Evolutionary conservation across 2,888 invertebrate species (phyloP), one percentile per base, ranked within the genome.

Genomic region (Eudasyphora cyanicolor): DNA sequence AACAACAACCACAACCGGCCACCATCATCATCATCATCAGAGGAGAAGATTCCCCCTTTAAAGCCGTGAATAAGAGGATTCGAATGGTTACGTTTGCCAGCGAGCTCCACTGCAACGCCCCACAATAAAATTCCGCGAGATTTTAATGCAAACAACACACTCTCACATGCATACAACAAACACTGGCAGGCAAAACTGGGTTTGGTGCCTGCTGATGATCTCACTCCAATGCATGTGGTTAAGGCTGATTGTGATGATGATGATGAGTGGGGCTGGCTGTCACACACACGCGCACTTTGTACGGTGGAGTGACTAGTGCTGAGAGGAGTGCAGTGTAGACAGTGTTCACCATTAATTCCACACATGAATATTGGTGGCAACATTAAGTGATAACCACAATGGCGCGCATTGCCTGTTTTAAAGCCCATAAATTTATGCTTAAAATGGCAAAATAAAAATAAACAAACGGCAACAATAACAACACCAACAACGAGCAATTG

Each of bases 301-400:
- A n/a, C n/a, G n/a, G n/a, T n/a, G n/a, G n/a, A n/a, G n/a, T n/a
- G n/a, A n/a, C n/a, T n/a, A n/a, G n/a, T n/a, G n/a, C n/a, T n/a
- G n/a, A n/a, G n/a, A n/a, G n/a, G n/a, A n/a, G n/a, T n/a, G n/a
- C 12, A 12, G 38, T 54, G 57, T 45, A 54, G 1, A 21, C 67
- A 24, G 8, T 32, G 35, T 70, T 80, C 75, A 83, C 80, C 80
- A 83, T 83, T 83, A 83, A 83, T 75, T 80, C 80, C 51, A 12
- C 51, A 12, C 76, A 81, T 84, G 84, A 84, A 84, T 84, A 84
- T 84, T 84, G 84, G 67, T 73, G 71, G 84, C 76, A 78, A 79
- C 84, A 84, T 84, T 84, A 84, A 84, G 73, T 76, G 84, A 84
- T 84, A 84, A 84, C 84, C 84, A 81, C 84, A 84, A 84, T 84